Evolutionary conservation across 2,797 vertebrate genomes (phyloP).

Genomic region (Sylvia borin): DNA sequence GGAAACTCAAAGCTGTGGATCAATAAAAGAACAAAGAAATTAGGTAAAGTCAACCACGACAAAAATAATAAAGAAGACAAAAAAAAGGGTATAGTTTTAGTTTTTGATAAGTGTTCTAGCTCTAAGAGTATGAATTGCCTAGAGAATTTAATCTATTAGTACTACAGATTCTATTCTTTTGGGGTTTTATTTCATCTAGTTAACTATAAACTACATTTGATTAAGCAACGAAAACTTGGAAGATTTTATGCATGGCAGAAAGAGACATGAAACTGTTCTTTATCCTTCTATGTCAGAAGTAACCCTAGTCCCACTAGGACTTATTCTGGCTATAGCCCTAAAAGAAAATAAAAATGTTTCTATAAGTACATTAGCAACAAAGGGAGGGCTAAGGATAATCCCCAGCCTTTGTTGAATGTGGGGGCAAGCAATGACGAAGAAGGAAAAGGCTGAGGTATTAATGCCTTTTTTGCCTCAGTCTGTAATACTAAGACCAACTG

Average conservation of each 20-base stretch:
- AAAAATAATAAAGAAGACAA: not conserved
- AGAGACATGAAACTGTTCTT: not conserved
- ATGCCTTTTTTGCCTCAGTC: not conserved
- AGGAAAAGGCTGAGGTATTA: not conserved
- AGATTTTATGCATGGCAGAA: not conserved
- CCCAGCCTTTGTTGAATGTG: not conserved
- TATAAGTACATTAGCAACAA: not conserved
- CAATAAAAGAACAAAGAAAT: not conserved
- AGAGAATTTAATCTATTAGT: not conserved
- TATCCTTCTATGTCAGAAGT: not conserved
- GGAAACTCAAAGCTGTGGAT: not conserved
- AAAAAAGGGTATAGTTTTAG: not conserved
- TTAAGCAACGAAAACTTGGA: not conserved
- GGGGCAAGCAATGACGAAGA: not conserved
- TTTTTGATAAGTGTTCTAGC: not conserved
- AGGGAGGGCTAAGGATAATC: not conserved
- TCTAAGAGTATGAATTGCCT: not conserved
- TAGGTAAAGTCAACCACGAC: not conserved
- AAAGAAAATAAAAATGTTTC: not conserved
- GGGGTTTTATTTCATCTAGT: not conserved
- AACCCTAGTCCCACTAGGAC: not conserved
- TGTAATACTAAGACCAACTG: not conserved
- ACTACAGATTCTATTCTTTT: not conserved
- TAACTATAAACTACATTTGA: not conserved
- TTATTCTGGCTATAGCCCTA: not conserved